Conservation (phyloP, 2,797 vertebrate species). For the Mallotus villosus region DNA sequence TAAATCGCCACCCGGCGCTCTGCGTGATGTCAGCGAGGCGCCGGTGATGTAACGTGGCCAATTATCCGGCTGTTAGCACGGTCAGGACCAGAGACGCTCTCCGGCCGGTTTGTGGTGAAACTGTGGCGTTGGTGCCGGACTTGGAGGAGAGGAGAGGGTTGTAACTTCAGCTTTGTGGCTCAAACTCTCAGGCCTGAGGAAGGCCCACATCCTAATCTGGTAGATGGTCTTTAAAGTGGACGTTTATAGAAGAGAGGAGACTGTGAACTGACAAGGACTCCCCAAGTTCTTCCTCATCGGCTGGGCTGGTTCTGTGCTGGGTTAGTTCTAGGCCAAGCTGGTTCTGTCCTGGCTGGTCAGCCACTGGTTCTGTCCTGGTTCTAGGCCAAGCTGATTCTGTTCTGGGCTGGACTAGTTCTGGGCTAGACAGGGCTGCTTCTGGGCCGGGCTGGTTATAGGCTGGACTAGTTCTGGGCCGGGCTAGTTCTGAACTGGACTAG, state of each 20-base stretch:
- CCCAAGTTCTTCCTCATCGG: background rate
- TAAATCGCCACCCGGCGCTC: conserved; percentile 36
- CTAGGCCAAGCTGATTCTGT: background rate
- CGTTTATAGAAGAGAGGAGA: conserved; percentile 4
- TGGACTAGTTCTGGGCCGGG: too few relatives aligned
- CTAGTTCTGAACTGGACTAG: too few relatives aligned
- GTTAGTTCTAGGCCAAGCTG: too few relatives aligned
- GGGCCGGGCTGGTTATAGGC: too few relatives aligned
- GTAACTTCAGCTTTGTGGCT: background rate
- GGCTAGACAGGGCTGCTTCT: too few relatives aligned
- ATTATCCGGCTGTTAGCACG: conserved; percentile 35
- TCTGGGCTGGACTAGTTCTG: too few relatives aligned
- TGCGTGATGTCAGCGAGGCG: conserved; percentile 22
- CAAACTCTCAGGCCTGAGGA: conserved; percentile 8
- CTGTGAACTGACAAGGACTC: conserved; percentile 11
- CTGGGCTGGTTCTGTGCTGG: too few relatives aligned
- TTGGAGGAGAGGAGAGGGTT: conserved; percentile 26
- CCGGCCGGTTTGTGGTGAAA: background rate
- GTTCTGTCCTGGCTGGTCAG: too few relatives aligned
- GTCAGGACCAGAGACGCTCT: background rate
- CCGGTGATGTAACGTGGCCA: conserved; percentile 34
- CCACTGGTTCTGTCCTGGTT: too few relatives aligned
- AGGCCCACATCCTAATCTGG: background rate
- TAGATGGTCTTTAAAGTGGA: conserved; percentile 12
- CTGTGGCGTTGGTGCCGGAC: background rate